phyloP scores from a whole-genome alignment of 2,113 vertebrate species.

The Oenanthe melanoleuca region DNA sequence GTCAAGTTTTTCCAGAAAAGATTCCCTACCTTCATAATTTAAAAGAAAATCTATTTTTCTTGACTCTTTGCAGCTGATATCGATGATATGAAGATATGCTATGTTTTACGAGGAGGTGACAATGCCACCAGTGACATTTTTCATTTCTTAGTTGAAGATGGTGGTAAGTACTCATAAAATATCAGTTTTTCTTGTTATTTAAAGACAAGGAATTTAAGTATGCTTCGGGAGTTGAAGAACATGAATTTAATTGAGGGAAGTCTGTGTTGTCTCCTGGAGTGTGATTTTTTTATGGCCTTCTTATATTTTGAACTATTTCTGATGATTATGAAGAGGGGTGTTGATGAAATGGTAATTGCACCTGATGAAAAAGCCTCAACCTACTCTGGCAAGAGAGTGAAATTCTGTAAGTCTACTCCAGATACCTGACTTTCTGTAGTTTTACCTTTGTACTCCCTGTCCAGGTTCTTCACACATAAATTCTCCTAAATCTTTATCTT shows the following conservation, averaged over 20 bases:
- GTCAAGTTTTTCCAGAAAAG: neutral
- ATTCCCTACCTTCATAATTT: neutral
- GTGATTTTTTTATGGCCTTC: neutral
- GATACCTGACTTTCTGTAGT: neutral
- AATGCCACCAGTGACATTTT: constrained; percentile 90
- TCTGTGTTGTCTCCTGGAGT: neutral
- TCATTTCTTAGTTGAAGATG: constrained; percentile 87
- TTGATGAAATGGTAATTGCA: neutral
- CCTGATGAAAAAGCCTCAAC: neutral
- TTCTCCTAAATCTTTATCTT: neutral
- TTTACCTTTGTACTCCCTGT: neutral
- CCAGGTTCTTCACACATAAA: neutral
- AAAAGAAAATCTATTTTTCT: neutral
- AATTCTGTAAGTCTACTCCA: neutral
- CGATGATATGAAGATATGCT: constrained; percentile 91
- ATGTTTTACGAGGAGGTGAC: constrained; percentile 81
- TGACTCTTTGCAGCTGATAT: constrained; percentile 83
- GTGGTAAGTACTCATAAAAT: constrained; percentile 78
- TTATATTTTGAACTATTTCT: neutral
- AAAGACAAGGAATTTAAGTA: neutral
- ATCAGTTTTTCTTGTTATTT: neutral
- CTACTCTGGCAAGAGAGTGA: neutral
- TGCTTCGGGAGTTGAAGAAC: neutral
- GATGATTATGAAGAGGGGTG: neutral
- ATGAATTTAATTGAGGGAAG: neutral